A percentile compares a stretch with the other conserved stretches of the same genome.
These are phyloP conservation scores for Nowickia ferox DNA, from an alignment of 2,888 invertebrate species.

Conservation along the genomic window DNA sequence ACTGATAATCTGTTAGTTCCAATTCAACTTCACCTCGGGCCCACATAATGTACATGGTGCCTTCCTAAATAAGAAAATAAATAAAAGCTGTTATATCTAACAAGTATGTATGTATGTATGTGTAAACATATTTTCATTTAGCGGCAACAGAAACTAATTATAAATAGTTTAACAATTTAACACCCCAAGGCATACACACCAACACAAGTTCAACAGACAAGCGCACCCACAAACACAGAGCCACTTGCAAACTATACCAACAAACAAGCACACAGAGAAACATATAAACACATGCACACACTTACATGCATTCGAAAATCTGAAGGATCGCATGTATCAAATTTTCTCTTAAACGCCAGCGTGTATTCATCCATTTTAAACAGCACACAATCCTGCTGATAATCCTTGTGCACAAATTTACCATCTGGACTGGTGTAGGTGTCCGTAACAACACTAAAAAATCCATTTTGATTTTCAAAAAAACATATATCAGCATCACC, in stretches of 20 bases:
- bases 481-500: constrained; percentile 92
- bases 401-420: constrained; percentile 86
- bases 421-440: constrained; percentile 88
- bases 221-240: neutral
- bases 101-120: too few species aligned
- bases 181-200: neutral
- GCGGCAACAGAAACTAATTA: constrained; percentile 10
- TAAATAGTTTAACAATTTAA: constrained; percentile 23
- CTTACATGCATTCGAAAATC: constrained; percentile 84
- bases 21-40: constrained; percentile 90
- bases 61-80: constrained; percentile 85
- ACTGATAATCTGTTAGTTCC: constrained; percentile 81
- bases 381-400: constrained; percentile 89
- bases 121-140: too few species aligned
- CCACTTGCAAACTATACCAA: neutral
- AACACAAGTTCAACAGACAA: neutral
- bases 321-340: constrained; percentile 92
- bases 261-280: neutral
- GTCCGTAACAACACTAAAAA: constrained; percentile 86
- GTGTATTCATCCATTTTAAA: constrained; percentile 85
- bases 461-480: constrained; percentile 86
- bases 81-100: neutral
- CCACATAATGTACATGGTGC: constrained; percentile 95
- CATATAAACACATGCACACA: constrained; percentile 19
- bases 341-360: constrained; percentile 90